phyloP scores from a whole-genome alignment of 2,797 vertebrate genomes.

The Anolis apletophallus region DNA sequence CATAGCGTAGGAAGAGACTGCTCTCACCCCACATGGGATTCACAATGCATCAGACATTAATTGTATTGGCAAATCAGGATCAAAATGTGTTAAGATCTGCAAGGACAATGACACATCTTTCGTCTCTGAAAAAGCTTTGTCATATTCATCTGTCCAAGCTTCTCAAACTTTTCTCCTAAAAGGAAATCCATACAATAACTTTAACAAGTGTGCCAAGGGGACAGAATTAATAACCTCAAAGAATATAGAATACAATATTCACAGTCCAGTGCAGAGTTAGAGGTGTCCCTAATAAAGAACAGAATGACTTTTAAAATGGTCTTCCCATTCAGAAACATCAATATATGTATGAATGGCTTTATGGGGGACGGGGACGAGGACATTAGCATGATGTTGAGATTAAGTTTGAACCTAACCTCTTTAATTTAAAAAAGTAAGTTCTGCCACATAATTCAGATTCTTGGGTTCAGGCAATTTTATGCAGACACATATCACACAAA shows the following conservation, averaged over 20 bases:
- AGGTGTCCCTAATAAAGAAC: neutral
- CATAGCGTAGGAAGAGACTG: slow-evolving; percentile 49
- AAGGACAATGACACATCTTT: slow-evolving; percentile 40
- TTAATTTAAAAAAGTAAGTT: neutral
- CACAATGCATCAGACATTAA: slow-evolving; percentile 47
- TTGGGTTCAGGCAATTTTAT: neutral
- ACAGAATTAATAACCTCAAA: slow-evolving; percentile 21
- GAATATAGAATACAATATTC: neutral
- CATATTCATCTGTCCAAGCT: neutral
- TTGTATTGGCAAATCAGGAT: slow-evolving; percentile 65
- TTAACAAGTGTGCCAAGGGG: neutral
- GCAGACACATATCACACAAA: neutral
- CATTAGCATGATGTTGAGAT: neutral
- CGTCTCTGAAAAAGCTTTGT: slow-evolving; percentile 48
- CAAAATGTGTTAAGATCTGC: slow-evolving; percentile 54
- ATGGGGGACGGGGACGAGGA: too few species aligned
- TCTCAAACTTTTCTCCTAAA: slow-evolving; percentile 32
- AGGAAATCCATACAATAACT: slow-evolving; percentile 14
- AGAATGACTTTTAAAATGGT: neutral
- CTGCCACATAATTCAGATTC: neutral
- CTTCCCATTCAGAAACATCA: neutral
- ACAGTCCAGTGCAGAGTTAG: neutral
- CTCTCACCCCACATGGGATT: slow-evolving; percentile 35
- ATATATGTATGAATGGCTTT: neutral
- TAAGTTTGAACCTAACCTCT: neutral